These are phyloP conservation scores for Rhaphigaster nebulosa DNA, from an alignment of 2,888 invertebrate species.

Conservation along the genomic window DNA sequence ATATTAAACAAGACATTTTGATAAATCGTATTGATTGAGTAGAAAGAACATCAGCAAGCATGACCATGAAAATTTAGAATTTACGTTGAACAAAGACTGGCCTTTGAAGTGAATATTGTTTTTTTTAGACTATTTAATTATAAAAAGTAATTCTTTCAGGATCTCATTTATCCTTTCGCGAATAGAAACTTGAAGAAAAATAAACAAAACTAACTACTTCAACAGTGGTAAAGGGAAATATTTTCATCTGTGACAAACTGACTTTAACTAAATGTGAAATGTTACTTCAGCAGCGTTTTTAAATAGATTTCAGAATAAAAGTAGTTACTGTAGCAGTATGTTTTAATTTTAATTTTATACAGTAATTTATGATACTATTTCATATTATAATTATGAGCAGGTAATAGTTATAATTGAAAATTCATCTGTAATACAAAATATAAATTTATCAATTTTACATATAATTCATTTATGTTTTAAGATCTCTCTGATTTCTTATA, in stretches of 20 bases:
- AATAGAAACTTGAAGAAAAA: neutral
- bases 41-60: neutral
- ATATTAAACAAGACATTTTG: no score
- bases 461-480: no score
- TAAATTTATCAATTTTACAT: no score
- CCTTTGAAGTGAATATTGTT: constrained; percentile 59
- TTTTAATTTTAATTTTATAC: no score
- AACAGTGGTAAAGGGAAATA: neutral
- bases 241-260: neutral
- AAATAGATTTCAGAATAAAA: neutral
- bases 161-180: neutral
- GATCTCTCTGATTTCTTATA: no score
- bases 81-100: neutral
- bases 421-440: no score
- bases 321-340: no score
- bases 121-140: neutral
- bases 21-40: neutral
- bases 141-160: neutral
- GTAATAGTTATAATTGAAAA: no score
- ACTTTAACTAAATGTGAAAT: neutral
- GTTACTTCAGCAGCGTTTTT: neutral
- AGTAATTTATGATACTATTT: no score
- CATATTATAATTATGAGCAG: no score
- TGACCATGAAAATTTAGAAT: neutral
- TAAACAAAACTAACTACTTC: neutral